Evolutionary conservation across 1,140 invertebrate species (phyloP).

Genomic region (Drosophila quadrilineata): DNA sequence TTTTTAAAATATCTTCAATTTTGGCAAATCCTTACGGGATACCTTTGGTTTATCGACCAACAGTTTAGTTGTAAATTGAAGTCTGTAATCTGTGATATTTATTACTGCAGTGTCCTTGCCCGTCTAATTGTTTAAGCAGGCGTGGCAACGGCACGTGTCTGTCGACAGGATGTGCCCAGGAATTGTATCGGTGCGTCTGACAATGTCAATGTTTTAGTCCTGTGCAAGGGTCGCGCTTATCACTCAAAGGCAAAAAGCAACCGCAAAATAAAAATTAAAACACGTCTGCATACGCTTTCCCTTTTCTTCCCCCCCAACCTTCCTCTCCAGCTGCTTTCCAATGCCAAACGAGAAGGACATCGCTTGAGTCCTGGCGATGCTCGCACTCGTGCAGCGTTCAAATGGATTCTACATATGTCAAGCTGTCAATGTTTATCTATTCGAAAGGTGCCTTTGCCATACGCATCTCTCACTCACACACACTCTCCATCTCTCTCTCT

Average conservation of each 20-base stretch:
- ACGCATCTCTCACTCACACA: neutral
- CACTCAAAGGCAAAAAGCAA: constrained; percentile 21
- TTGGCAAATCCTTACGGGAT: too few relatives aligned
- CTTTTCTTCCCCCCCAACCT: neutral
- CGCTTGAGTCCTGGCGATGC: neutral
- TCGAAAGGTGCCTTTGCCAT: constrained; percentile 39
- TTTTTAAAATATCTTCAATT: too few relatives aligned
- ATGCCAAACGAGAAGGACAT: too few relatives aligned
- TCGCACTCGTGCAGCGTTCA: constrained; percentile 7
- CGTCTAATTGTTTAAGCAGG: constrained; percentile 36
- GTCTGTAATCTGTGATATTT: too few relatives aligned
- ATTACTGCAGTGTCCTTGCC: constrained; percentile 17
- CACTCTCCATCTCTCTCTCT: neutral
- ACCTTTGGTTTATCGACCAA: too few relatives aligned
- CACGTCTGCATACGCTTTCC: constrained; percentile 27
- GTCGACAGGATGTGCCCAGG: too few relatives aligned
- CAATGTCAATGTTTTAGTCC: constrained; percentile 19
- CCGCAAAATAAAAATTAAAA: constrained; percentile 65
- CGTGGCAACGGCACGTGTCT: too few relatives aligned
- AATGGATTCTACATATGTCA: constrained; percentile 68
- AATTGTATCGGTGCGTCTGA: constrained; percentile 1
- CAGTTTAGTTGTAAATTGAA: too few relatives aligned
- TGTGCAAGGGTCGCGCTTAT: constrained; percentile 29
- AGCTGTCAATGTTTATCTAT: constrained; percentile 77
- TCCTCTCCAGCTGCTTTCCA: constrained; percentile 1